Evolutionary conservation across 2,888 invertebrate genomes (phyloP).

Genomic region (Cerastoderma edule): DNA sequence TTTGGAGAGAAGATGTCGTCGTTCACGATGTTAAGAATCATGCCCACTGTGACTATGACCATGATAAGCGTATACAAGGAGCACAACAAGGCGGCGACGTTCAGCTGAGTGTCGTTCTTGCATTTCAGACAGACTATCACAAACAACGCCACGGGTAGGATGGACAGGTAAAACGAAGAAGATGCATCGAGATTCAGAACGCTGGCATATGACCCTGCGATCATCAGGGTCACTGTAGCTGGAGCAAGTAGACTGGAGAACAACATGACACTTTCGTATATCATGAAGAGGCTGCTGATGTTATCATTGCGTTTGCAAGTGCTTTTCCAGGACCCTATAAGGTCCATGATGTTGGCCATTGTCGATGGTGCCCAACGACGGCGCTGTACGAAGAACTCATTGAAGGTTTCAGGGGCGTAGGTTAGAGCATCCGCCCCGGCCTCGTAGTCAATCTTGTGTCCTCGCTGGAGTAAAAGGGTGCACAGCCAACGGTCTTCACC

Average conservation of each 20-base stretch:
- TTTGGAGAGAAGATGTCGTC: conserved; percentile 88
- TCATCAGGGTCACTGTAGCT: conserved; percentile 84
- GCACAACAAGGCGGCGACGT: conserved; percentile 83
- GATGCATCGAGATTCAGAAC: conserved; percentile 98
- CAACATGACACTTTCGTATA: conserved; percentile 73
- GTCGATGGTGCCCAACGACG: conserved; percentile 81
- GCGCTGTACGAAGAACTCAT: conserved; percentile 80
- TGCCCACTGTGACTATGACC: conserved; percentile 99
- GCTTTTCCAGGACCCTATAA: conserved; percentile 69
- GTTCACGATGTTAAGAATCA: conserved; percentile 97
- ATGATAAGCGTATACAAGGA: conserved; percentile 98
- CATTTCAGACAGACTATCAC: conserved; percentile 96
- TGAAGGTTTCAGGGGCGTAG: conserved; percentile 77
- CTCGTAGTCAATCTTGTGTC: conserved; percentile 79
- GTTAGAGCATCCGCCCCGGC: conserved; percentile 79
- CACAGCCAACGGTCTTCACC: conserved; percentile 82
- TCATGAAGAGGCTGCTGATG: conserved; percentile 73
- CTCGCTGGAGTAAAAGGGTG: conserved; percentile 78
- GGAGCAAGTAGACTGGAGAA: conserved; percentile 70
- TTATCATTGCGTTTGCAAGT: conserved; percentile 74
- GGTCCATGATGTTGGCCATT: conserved; percentile 79
- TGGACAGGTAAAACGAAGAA: conserved; percentile 97
- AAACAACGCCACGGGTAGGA: conserved; percentile 94
- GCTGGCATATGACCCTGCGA: conserved; percentile 99
- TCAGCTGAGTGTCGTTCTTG: conserved; percentile 94